Conservation (phyloP, 2,797 vertebrate species). For the Mormyrus hasselquistii region DNA sequence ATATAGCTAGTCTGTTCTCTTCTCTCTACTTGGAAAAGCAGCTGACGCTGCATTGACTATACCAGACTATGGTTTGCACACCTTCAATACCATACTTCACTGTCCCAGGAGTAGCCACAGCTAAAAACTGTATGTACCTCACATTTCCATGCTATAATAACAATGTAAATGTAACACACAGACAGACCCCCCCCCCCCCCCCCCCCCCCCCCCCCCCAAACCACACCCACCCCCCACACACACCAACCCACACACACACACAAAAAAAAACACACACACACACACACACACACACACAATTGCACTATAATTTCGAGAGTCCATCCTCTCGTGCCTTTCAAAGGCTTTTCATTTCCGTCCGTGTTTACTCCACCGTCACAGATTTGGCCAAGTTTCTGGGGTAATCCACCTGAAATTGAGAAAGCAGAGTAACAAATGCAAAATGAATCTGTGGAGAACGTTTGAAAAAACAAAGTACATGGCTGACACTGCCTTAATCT, state of each 20-base stretch:
- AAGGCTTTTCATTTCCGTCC: not conserved
- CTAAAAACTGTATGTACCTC: constrained; percentile 49
- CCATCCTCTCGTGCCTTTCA: constrained; percentile 23
- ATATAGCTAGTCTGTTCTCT: constrained; percentile 27
- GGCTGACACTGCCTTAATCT: not conserved
- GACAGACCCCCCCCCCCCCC: too few species aligned
- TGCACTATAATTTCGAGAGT: constrained; percentile 50
- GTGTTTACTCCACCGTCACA: constrained; percentile 85
- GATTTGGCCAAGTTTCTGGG: constrained; percentile 96
- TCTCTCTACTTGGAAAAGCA: constrained; percentile 24
- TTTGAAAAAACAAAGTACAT: not conserved
- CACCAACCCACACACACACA: too few species aligned
- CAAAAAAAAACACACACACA: constrained; percentile 21
- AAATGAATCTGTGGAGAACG: not conserved
- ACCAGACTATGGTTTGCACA: not conserved
- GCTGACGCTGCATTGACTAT: constrained; percentile 26
- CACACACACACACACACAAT: constrained; percentile 36
- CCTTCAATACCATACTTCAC: constrained; percentile 21
- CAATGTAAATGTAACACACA: constrained; percentile 24
- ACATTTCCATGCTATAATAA: constrained; percentile 45
- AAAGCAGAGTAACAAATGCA: constrained; percentile 5
- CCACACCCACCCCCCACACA: too few species aligned
- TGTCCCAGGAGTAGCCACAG: constrained; percentile 28
- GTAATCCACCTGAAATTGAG: constrained; percentile 78
- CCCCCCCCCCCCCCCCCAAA: too few species aligned